phyloP scores from a whole-genome alignment of 2,888 invertebrate genomes.

The Thecocarcelia acutangulata region DNA sequence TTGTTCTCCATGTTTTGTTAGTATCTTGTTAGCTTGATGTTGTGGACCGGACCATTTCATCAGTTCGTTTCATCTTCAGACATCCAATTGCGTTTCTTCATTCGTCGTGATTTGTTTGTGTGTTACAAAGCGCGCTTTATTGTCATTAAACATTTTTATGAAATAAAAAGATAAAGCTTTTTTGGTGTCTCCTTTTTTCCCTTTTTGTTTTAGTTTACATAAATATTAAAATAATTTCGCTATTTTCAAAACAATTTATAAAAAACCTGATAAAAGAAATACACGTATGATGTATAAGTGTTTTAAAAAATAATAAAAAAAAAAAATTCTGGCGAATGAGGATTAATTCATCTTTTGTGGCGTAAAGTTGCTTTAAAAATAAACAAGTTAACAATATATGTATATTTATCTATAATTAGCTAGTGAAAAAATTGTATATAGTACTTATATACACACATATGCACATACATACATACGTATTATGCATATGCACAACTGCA shows the following conservation, averaged over 20 bases:
- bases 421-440: neutral
- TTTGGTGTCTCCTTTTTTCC: constrained; percentile 25
- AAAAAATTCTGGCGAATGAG: too few species aligned
- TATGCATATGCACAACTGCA: too few species aligned
- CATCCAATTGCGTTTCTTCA: constrained; percentile 72
- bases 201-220: constrained; percentile 30
- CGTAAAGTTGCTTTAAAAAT: too few species aligned
- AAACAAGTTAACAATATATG: neutral
- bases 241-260: neutral
- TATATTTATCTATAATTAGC: neutral
- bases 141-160: constrained; percentile 11
- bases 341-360: too few species aligned
- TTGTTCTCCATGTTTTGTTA: constrained; percentile 53
- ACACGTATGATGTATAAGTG: too few species aligned
- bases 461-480: neutral
- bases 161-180: constrained; percentile 32
- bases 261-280: too few species aligned
- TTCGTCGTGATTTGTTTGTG: constrained; percentile 70
- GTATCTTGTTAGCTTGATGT: constrained; percentile 43
- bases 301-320: too few species aligned
- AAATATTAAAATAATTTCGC: constrained; percentile 18
- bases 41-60: constrained; percentile 70
- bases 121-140: constrained; percentile 54
- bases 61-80: constrained; percentile 67
- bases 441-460: neutral